Percentiles rank a stretch among this genome's conserved stretches.
These are phyloP conservation scores for Plemyria rubiginata DNA, from an alignment of 2,888 invertebrate species.

Conservation along the genomic window DNA sequence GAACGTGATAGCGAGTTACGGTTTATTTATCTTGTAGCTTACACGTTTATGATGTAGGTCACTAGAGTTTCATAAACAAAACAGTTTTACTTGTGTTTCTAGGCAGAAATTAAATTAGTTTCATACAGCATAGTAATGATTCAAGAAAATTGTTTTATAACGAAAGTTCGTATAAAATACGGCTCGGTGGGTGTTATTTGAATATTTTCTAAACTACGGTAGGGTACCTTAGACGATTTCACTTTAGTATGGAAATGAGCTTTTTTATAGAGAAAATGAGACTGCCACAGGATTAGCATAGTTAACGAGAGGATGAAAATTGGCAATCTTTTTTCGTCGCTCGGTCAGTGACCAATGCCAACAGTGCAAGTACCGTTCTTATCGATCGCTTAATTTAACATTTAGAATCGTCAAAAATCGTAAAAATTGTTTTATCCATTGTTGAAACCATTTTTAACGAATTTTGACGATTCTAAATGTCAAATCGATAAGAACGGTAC, in stretches of 20 bases:
- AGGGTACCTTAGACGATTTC: constrained; percentile 5
- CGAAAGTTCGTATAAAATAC: not conserved
- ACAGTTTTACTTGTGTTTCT: not conserved
- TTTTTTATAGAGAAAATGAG: constrained; percentile 27
- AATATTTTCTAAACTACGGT: not conserved
- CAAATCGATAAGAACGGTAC: no score
- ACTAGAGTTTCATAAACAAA: not conserved
- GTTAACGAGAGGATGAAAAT: constrained; percentile 32
- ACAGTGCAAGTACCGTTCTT: no score
- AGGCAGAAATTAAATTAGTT: not conserved
- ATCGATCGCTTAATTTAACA: no score
- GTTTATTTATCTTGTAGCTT: constrained; percentile 34
- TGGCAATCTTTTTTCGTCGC: constrained; percentile 29
- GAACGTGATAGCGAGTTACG: constrained; percentile 31
- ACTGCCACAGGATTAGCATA: constrained; percentile 24
- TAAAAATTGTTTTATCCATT: no score
- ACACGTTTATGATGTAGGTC: constrained; percentile 39
- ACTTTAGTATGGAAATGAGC: constrained; percentile 27
- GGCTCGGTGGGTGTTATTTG: constrained; percentile 1
- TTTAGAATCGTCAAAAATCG: no score
- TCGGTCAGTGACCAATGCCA: constrained; percentile 21
- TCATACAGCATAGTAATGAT: not conserved
- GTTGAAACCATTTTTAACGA: no score
- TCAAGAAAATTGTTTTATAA: not conserved
- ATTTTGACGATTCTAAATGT: no score